Percentiles rank a stretch among this genome's conserved stretches.
These are phyloP conservation scores for Metopolophium dirhodum DNA, from an alignment of 1,140 invertebrate genomes.

Conservation along the genomic window DNA sequence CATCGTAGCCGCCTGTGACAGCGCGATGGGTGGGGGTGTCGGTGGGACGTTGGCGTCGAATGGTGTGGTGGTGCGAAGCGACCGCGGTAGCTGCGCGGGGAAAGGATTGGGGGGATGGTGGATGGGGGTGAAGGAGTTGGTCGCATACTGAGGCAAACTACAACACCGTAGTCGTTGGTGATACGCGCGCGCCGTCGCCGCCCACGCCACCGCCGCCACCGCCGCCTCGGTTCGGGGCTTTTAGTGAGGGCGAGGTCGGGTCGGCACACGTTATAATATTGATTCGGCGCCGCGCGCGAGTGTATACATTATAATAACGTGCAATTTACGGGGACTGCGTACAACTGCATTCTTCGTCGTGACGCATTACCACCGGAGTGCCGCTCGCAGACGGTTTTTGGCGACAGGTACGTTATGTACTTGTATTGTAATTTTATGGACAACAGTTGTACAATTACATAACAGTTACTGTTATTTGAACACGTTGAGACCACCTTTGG, in stretches of 20 bases:
- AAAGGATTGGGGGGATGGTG: neutral
- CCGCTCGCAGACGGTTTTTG: neutral
- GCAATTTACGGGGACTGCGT: neutral
- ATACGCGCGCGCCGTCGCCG: conserved; percentile 5
- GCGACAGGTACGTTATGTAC: too few relatives aligned
- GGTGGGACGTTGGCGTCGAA: neutral
- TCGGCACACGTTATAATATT: conserved; percentile 5
- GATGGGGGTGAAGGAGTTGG: neutral
- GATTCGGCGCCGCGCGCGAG: neutral
- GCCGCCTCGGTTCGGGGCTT: neutral
- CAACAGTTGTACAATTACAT: too few relatives aligned
- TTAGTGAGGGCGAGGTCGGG: neutral
- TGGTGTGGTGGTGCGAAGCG: neutral
- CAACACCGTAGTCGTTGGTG: neutral
- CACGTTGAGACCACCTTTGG: too few relatives aligned
- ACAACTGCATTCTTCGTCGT: neutral
- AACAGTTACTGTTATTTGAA: too few relatives aligned
- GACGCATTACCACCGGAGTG: neutral
- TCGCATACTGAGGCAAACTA: neutral
- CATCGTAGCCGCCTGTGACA: neutral
- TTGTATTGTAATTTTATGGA: too few relatives aligned
- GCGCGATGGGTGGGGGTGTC: neutral
- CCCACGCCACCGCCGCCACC: neutral
- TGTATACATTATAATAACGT: neutral
- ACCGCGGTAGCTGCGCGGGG: neutral